phyloP scores from a whole-genome alignment of 2,888 invertebrate genomes.

The Beris chalybata region DNA sequence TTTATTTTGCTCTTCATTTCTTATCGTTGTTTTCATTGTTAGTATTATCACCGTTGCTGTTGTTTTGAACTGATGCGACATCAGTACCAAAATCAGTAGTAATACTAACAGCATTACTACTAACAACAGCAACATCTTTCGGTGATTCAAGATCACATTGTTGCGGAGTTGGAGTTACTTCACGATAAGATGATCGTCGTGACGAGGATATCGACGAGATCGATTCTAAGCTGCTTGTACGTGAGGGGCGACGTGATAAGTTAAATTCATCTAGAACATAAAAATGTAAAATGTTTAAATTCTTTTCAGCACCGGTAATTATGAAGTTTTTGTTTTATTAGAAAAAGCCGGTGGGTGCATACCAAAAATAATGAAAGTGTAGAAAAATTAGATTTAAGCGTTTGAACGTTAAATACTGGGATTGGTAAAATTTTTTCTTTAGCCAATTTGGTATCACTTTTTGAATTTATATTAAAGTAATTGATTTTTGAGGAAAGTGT shows the following conservation, averaged over 20 bases:
- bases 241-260: constrained; percentile 6
- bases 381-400: no score
- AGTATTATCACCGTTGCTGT: not conserved
- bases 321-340: not conserved
- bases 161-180: constrained; percentile 19
- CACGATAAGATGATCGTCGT: constrained; percentile 28
- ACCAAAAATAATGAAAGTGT: no score
- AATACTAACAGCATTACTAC: not conserved
- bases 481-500: no score
- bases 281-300: constrained; percentile 9
- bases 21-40: not conserved
- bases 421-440: no score
- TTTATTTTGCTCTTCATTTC: constrained; percentile 3
- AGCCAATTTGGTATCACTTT: no score
- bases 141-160: constrained; percentile 26
- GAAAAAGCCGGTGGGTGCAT: not conserved
- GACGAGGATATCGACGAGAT: constrained; percentile 46
- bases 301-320: not conserved
- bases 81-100: not conserved
- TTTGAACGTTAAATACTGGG: no score
- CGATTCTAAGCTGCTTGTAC: constrained; percentile 41
- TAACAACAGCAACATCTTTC: not conserved
- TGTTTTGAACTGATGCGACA: not conserved
- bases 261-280: constrained; percentile 25
- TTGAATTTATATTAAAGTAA: no score